A percentile compares a stretch with the other conserved stretches of the same genome.
These are phyloP conservation scores for Rotaria macrura DNA, from an alignment of 2,888 invertebrate genomes.

Conservation along the genomic window DNA sequence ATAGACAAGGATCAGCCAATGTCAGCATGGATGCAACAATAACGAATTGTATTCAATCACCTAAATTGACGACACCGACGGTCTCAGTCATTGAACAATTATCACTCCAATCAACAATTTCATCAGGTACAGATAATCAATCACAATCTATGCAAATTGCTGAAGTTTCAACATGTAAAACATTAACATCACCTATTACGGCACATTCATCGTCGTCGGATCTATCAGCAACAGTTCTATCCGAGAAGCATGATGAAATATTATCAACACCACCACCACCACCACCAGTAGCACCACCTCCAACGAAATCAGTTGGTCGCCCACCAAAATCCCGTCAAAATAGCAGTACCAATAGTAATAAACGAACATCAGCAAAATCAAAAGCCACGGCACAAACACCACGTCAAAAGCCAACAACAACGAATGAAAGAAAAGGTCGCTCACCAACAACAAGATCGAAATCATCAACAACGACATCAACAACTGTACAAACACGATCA, in stretches of 20 bases:
- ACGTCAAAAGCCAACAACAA: not conserved
- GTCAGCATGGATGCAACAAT: not conserved
- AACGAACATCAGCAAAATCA: not conserved
- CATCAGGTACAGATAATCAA: not conserved
- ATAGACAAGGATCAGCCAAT: not conserved
- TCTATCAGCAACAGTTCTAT: not conserved
- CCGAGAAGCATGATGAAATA: not conserved
- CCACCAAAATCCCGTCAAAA: not conserved
- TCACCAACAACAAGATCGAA: not conserved
- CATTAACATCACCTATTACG: not conserved
- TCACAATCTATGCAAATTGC: not conserved
- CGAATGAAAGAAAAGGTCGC: not conserved
- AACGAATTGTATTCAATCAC: not conserved
- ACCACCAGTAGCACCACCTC: not conserved
- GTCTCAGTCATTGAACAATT: not conserved
- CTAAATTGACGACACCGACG: not conserved
- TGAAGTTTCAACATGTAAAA: not conserved
- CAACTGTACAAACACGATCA: not conserved
- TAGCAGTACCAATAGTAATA: not conserved
- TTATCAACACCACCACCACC: not conserved
- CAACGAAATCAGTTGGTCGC: not conserved
- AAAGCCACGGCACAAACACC: not conserved
- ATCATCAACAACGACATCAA: not conserved
- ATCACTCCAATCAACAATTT: not conserved
- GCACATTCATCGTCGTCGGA: not conserved